Evolutionary conservation across 2,888 invertebrate genomes (phyloP), one percentile per base, ranked within the genome.

Genomic region (Ophion slaviceki): DNA sequence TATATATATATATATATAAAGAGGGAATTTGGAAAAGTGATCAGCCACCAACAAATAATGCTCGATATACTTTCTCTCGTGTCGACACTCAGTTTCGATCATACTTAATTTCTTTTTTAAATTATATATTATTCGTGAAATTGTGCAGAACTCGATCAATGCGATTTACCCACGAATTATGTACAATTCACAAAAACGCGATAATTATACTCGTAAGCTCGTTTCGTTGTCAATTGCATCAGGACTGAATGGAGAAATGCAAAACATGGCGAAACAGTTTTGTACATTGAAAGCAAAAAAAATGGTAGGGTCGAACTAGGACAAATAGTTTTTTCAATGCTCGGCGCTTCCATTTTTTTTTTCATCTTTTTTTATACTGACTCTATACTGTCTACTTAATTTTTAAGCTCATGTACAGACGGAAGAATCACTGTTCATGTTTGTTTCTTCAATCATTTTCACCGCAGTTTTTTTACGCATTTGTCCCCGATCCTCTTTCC

Each of bases 371-470:
- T 64, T 66, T 57, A 24, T 72, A 57, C 72, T 24, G 53, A 72
- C 72, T 71, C 32, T 59, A 74, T 62, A 74, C 61, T 24, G 59
- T 61, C 40, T 78, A 61, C 14, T 40, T 80, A 77, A 64, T 82
- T 76, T 71, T 72, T 66, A 82, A 72, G 64, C 28, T 72, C 82
- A 47, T 72, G 76, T 82, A 82, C 78, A 71, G 78, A 78, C 80
- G 67, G 59, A 76, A 84, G 64, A 61, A 53, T 78, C 84, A 71
- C 78, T 74, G 74, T 83, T 78, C 53, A 84, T 59, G 61, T 24
- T 61, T 24, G 20, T 61, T 71, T 70, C 24, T 76, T 11, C 74
- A 62, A 78, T 20, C 45, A 64, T 75, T 80, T 59, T 57, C 78
- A 68, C 32, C 71, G 36, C 57, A 74, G 24, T 57, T 74, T 85